Percentiles rank a stretch among this genome's conserved stretches.
phyloP scores from a whole-genome alignment of 2,888 invertebrate species.

The Thelaira solivaga region DNA sequence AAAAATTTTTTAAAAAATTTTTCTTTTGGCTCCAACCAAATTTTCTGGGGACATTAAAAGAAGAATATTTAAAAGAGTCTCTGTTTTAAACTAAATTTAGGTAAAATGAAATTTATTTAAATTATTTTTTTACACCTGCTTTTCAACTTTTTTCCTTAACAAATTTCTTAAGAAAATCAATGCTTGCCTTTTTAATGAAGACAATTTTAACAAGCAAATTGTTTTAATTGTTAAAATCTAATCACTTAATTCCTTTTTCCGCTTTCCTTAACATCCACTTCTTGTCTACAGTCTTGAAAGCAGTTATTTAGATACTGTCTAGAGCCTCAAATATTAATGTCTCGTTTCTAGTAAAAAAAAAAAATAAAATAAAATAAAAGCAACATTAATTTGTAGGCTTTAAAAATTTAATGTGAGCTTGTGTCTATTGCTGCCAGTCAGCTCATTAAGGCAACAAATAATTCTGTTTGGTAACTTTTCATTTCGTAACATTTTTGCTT shows the following conservation, averaged over 20 bases:
- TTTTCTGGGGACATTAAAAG: no score
- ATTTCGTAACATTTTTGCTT: not conserved
- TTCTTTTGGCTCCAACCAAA: no score
- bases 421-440: not conserved
- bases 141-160: no score
- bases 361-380: no score
- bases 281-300: not conserved
- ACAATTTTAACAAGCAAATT: constrained; percentile 39
- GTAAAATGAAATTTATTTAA: no score
- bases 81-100: no score
- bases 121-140: no score
- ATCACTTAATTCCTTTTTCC: not conserved
- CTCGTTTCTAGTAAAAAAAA: constrained; percentile 12
- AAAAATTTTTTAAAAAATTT: no score
- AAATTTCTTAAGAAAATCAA: not conserved
- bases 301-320: constrained; percentile 4
- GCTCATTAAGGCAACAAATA: not conserved
- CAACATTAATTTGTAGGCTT: constrained; percentile 24
- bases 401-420: not conserved
- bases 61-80: no score
- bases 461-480: constrained; percentile 14
- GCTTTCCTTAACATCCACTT: not conserved
- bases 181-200: not conserved
- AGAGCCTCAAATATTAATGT: constrained; percentile 23
- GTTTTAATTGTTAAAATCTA: constrained; percentile 40